Percentiles rank a stretch among this genome's conserved stretches.
Conservation (phyloP, 2,888 invertebrate genomes). For the Drepanosiphum platanoidis region DNA sequence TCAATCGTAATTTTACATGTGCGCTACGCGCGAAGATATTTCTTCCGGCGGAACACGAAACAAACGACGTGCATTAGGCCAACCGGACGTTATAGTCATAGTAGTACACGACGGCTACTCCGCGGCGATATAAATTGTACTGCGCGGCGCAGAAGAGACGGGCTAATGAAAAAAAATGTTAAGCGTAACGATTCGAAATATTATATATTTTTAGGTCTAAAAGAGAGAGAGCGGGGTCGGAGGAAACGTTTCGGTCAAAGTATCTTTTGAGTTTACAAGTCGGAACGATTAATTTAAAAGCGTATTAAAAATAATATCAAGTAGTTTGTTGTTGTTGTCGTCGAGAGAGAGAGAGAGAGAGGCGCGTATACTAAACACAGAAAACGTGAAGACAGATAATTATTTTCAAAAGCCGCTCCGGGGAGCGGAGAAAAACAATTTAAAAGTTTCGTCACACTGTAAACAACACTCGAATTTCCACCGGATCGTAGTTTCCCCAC, state of each 20-base stretch:
- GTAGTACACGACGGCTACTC: too few relatives aligned
- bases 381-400: neutral
- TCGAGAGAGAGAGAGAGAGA: neutral
- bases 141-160: too few relatives aligned
- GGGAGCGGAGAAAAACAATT: neutral
- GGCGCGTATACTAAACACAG: neutral
- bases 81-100: neutral
- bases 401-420: neutral
- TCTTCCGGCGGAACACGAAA: neutral
- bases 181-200: neutral
- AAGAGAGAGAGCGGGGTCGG: neutral
- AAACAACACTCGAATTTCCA: neutral
- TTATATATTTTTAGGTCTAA: neutral
- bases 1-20: too few relatives aligned
- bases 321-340: neutral
- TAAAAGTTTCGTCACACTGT: neutral
- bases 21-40: neutral
- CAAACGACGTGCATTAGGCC: neutral
- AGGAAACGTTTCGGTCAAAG: neutral
- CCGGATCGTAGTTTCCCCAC: neutral
- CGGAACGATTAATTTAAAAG: constrained; percentile 33
- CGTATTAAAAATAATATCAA: constrained; percentile 17
- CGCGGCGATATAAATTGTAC: too few relatives aligned
- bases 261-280: constrained; percentile 12
- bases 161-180: too few relatives aligned